Base-by-base conservation (phyloP, 2,113 vertebrate species). In the Corythaeola cristata region DNA sequence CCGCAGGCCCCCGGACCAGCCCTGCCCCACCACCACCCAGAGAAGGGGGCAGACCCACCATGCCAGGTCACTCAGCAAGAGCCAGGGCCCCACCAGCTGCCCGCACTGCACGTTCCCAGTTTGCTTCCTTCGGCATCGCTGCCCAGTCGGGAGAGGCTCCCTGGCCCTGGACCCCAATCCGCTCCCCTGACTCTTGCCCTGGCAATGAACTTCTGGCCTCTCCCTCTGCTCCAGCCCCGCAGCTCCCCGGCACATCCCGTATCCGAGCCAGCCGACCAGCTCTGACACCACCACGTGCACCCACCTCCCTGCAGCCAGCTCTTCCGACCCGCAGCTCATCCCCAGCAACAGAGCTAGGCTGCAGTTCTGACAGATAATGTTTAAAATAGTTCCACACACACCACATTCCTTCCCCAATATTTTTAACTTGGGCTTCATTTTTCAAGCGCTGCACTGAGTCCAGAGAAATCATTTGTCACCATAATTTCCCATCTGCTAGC, bases 1-100 rank as follows among this genome's bases (percentile, higher is more conserved):
- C 33, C 33, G 28, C 39, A 35, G 83, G 35, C 45, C n/a, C 32
- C 6, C n/a, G 32, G 47, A 71, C 32, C 28, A 84, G 33, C 27
- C 33, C 77, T 63, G 56, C 60, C 41, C 76, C 58, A 52, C n/a
- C 21, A 24, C 55, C 84, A 41, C 39, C n/a, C 10, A 9, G 24
- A 35, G n/a, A 15, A 35, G 62, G 28, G 6, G 3, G 35, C 67
- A 63, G 60, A 63, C 32, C 5, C 3, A 2, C 32, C 55, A 18
- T 0, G 0, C 2, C 6, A 1, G 18, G 64, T 55, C 32, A 8
- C 52, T 53, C 15, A 32, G 35, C 13, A 6, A 59, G 22, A 11
- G 32, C 44, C 33, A 8, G 15, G 58, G 53, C 39, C 19, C 59
- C 49, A 52, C 32, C 32, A 24, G 49, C 77, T 30, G 55, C 59